Percentiles rank a stretch among this genome's conserved stretches.
Conservation (phyloP, 37 sponge, comb jelly and placozoan genomes). For the Diacarnus erythraeanus region DNA sequence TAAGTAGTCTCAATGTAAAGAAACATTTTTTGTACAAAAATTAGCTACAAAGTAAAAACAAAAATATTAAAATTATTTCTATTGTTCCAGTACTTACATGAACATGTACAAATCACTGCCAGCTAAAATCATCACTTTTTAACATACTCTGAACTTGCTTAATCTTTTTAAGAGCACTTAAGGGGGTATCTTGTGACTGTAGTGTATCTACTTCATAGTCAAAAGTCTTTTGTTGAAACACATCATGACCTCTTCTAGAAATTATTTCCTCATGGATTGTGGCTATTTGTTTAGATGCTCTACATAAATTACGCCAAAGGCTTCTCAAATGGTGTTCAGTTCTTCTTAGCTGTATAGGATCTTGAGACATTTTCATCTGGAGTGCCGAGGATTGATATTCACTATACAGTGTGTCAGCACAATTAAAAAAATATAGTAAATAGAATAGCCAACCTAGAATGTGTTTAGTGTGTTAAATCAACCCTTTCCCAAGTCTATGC, state of each 20-base stretch:
- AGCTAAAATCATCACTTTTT: constrained; percentile 59
- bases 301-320: neutral
- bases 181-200: neutral
- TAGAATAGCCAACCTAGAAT: neutral
- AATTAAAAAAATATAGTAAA: too few species aligned
- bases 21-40: neutral
- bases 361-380: neutral
- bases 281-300: neutral
- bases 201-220: neutral
- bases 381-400: neutral
- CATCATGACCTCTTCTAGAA: neutral
- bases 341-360: neutral
- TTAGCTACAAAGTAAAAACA: neutral
- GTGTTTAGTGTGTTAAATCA: too few species aligned
- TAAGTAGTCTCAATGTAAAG: neutral
- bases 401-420: too few species aligned
- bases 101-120: constrained; percentile 35
- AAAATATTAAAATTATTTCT: too few species aligned
- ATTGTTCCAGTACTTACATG: too few species aligned
- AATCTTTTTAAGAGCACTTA: constrained; percentile 31
- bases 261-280: neutral
- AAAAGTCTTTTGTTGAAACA: too few species aligned
- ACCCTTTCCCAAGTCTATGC: too few species aligned
- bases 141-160: constrained; percentile 53
- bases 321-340: neutral